Conservation (phyloP, 1,140 invertebrate species). For the Trachymyrmex septentrionalis region DNA sequence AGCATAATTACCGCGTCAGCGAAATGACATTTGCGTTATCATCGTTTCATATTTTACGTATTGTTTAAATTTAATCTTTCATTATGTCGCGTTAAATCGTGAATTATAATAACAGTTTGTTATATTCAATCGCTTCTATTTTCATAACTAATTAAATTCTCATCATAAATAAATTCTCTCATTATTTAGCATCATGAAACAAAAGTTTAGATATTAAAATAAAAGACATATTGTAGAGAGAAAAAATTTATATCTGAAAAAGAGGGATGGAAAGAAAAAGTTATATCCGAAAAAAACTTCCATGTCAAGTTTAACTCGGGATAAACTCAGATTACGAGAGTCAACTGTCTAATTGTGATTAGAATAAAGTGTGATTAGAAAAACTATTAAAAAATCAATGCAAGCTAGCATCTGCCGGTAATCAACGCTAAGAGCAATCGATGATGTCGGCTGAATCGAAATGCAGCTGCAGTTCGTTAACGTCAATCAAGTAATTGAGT, state of each 20-base stretch:
- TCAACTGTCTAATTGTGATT: slow-evolving; percentile 15
- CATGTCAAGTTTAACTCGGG: background rate
- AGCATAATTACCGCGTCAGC: slow-evolving; percentile 29
- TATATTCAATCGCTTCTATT: background rate
- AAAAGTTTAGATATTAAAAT: background rate
- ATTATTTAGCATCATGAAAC: background rate
- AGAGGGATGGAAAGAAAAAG: too few species aligned
- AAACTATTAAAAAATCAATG: slow-evolving; percentile 69
- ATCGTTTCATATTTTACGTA: slow-evolving; percentile 1
- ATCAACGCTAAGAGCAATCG: slow-evolving; percentile 68
- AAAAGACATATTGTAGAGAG: background rate
- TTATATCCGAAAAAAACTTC: background rate
- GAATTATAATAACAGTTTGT: background rate
- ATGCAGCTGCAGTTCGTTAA: slow-evolving; percentile 66
- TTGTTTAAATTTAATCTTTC: background rate
- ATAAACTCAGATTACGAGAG: background rate
- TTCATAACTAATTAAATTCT: slow-evolving; percentile 5
- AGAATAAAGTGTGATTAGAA: slow-evolving; percentile 16
- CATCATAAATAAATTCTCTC: background rate
- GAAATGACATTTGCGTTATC: slow-evolving; percentile 22
- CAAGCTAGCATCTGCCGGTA: slow-evolving; percentile 67
- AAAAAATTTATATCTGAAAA: background rate
- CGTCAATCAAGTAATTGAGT: slow-evolving; percentile 45
- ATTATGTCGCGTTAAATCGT: background rate
- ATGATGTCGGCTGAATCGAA: slow-evolving; percentile 43